Base-by-base conservation (phyloP, 2,888 invertebrate genomes). In the Meandrusa payeni region DNA sequence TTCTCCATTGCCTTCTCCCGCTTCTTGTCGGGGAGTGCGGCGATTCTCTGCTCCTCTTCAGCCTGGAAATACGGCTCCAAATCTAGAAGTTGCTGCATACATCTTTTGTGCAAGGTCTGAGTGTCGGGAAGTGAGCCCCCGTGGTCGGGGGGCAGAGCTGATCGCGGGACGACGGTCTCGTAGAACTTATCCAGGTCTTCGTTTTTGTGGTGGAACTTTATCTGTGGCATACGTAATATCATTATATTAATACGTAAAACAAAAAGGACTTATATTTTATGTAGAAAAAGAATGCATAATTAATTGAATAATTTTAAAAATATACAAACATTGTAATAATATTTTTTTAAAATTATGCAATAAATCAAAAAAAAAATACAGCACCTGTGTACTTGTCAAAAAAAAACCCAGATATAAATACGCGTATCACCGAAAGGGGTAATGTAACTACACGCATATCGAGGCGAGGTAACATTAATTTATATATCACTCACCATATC, bases 1-100 rank as follows among this genome's bases (percentile, higher is more conserved):
- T 91, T 91, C 51, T 93, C 93, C 49, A 93, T 86, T 0, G 92
- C 92, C 26, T 81, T 82, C 3, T 82, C 81, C 3, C 76, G 48
- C 36, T 86, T 85, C 50, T 86, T 85, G 42, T 79, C 79, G 0
- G 83, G 81, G 12, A 82, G 49, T 1, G 82, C 85, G 0, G 66
- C 65, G 36, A 74, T 55, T 32, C 87, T 67, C 57, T 87, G 87
- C 12, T 72, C 76, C 48, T 88, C 83, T 43, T 88, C 88, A 6
- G 72, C 73, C 11, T 62, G 69, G 65, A 81, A 88, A 60, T 79
- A 85, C 0, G 75, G 64, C 24, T 81, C 78, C 46, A 85, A 12
- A 0, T 59, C 39, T 26, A 69, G 67, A 0, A 88, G 59, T n/a
- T 67, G 68, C 40, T 77, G 75, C 60, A 80, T 74, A 50, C 83